Base-by-base conservation (phyloP, 2,113 vertebrate species). In the Scatophagus argus region DNA sequence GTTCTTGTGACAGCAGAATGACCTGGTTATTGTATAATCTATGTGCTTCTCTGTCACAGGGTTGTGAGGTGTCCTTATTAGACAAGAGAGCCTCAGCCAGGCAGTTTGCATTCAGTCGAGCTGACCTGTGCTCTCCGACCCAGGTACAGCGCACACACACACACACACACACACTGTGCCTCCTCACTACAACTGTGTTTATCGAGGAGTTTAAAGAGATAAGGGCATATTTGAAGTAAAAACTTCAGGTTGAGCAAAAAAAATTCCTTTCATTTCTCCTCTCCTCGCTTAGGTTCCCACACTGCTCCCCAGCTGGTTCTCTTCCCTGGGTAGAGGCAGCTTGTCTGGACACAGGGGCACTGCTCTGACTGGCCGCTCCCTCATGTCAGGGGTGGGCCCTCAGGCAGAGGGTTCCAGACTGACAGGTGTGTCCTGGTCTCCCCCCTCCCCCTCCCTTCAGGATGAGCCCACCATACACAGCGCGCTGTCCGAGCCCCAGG, bases 391-490 rank as follows among this genome's bases (percentile, higher is more conserved):
- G 73, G 21, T 63, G 6, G 88, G 86, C 78, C 67, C 86, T 70
- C 93, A 84, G 71, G 82, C 86, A 5, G 93, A 93, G 61, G 89
- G 84, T 16, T 76, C 91, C 86, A 90, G 94, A 74, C 44, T 94
- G 87, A 92, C 87, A 1, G 86, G 90, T 5, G 86, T 92, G 54
- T 93, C 94, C 86, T 93, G 93, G 93, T 95, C 93, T 79, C 95
- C 91, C 74, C 92, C 41, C 62, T 83, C 91, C 82, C 92, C 44
- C 67, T 80, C 81, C 83, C 67, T 91, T 62, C 95, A 99, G 96
- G 98, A 99, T 41, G 97, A 99, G 89, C 95, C 95, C 92, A 95
- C 95, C 88, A 96, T 96, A 91, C 96, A 97, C 84, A 95, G 96
- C 82, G 74, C 8, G 54, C 83, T 87, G 62, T 73, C 87, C 0